A percentile compares a stretch with the other conserved stretches of the same genome.
These are phyloP conservation scores for Halichondria panicea DNA, from an alignment of 37 sponge, comb jelly and placozoan genomes.

Conservation along the genomic window DNA sequence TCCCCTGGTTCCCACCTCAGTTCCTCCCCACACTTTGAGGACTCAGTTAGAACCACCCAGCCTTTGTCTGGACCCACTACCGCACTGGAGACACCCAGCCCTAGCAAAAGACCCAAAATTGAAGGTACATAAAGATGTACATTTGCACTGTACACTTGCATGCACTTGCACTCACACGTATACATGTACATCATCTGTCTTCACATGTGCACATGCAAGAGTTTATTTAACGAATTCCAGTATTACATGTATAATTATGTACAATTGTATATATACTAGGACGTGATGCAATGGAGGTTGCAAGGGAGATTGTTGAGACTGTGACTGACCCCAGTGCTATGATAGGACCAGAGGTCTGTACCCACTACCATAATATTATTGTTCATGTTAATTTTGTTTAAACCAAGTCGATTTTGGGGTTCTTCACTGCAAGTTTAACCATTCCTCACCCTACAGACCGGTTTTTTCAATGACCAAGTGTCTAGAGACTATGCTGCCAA, in stretches of 20 bases:
- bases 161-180: too few species aligned
- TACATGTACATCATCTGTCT: too few species aligned
- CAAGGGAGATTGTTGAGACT: constrained; percentile 75
- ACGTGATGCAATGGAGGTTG: constrained; percentile 61
- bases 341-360: constrained; percentile 86
- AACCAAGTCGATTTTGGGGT: background rate
- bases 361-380: background rate
- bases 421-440: background rate
- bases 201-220: too few species aligned
- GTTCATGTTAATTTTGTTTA: background rate
- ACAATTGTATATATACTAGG: too few species aligned
- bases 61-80: background rate
- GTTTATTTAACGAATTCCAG: too few species aligned
- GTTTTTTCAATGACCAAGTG: constrained; percentile 76
- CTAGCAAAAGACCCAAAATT: constrained; percentile 65
- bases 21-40: constrained; percentile 23
- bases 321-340: constrained; percentile 66
- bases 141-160: background rate
- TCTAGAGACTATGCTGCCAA: constrained; percentile 89
- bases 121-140: constrained; percentile 42
- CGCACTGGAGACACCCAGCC: background rate
- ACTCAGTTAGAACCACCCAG: background rate
- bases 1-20: constrained; percentile 11
- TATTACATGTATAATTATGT: too few species aligned
- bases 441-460: constrained; percentile 55